Conservation (phyloP, 2,797 vertebrate species). For the Myotis findleyi region DNA sequence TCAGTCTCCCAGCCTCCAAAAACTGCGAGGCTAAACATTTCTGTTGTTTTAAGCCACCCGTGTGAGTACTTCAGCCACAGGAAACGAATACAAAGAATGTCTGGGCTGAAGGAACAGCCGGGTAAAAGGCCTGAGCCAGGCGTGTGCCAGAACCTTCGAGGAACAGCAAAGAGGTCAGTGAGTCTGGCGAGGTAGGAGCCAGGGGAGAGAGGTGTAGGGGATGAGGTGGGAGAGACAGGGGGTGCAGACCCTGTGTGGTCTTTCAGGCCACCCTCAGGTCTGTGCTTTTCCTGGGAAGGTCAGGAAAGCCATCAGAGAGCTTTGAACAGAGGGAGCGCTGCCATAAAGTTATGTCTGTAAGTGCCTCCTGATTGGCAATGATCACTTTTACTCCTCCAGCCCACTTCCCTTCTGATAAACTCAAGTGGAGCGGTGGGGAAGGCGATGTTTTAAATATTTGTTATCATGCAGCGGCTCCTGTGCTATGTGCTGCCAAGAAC, state of each 20-base stretch:
- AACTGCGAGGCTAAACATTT: not conserved
- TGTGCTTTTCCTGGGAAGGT: not conserved
- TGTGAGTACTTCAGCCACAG: not conserved
- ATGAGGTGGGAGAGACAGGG: not conserved
- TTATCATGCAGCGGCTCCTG: slow-evolving; percentile 1
- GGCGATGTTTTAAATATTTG: not conserved
- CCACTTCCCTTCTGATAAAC: slow-evolving; percentile 62
- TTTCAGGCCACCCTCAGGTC: not conserved
- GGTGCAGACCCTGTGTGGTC: fast-evolving
- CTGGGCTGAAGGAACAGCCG: not conserved
- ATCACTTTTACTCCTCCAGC: slow-evolving; percentile 28
- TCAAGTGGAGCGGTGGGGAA: not conserved
- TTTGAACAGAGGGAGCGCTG: not conserved
- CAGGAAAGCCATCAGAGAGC: not conserved
- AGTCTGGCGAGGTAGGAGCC: not conserved
- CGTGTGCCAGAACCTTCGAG: fast-evolving
- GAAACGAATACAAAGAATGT: not conserved
- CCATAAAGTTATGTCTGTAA: slow-evolving; percentile 34
- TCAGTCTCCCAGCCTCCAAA: not conserved
- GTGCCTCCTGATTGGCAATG: slow-evolving; percentile 57
- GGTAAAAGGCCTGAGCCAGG: not conserved
- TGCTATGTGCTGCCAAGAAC: not conserved
- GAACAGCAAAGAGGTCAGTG: not conserved
- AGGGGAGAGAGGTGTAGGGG: too few species aligned
- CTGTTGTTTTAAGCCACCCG: not conserved